phyloP scores from a whole-genome alignment of 2,888 invertebrate genomes.

The Ligdia adustata region DNA sequence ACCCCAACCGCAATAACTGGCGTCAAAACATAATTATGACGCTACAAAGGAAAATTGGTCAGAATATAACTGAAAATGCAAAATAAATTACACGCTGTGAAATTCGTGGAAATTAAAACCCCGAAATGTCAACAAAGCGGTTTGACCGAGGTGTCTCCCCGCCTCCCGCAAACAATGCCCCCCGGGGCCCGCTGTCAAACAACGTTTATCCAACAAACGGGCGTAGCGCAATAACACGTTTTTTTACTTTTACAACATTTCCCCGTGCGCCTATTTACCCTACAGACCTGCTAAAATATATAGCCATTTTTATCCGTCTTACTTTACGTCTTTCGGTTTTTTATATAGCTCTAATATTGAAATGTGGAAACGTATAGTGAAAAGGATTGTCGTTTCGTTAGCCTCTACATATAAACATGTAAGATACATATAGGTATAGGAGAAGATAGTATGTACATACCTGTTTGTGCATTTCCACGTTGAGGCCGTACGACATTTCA shows the following conservation, averaged over 20 bases:
- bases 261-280: constrained; percentile 55
- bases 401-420: not conserved
- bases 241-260: constrained; percentile 68
- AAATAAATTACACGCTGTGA: constrained; percentile 44
- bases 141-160: constrained; percentile 47
- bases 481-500: constrained; percentile 98
- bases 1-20: constrained; percentile 36
- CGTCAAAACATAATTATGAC: constrained; percentile 24
- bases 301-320: constrained; percentile 52
- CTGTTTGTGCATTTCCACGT: constrained; percentile 99
- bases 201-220: constrained; percentile 73
- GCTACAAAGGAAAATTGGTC: constrained; percentile 27
- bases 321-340: constrained; percentile 42
- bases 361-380: constrained; percentile 61
- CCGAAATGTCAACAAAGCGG: constrained; percentile 64
- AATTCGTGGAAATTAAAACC: constrained; percentile 61
- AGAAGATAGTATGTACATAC: constrained; percentile 80
- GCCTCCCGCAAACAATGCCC: constrained; percentile 36
- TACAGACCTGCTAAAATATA: constrained; percentile 52
- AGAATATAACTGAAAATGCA: constrained; percentile 44
- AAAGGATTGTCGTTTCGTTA: constrained; percentile 12
- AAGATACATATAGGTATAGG: constrained; percentile 24
- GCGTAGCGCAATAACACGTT: constrained; percentile 71
- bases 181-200: constrained; percentile 60
- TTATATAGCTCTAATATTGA: constrained; percentile 40